Percentiles rank a stretch among this genome's conserved stretches.
Conservation (phyloP, 2,888 invertebrate species). For the Hirtodrosophila trivittata region DNA sequence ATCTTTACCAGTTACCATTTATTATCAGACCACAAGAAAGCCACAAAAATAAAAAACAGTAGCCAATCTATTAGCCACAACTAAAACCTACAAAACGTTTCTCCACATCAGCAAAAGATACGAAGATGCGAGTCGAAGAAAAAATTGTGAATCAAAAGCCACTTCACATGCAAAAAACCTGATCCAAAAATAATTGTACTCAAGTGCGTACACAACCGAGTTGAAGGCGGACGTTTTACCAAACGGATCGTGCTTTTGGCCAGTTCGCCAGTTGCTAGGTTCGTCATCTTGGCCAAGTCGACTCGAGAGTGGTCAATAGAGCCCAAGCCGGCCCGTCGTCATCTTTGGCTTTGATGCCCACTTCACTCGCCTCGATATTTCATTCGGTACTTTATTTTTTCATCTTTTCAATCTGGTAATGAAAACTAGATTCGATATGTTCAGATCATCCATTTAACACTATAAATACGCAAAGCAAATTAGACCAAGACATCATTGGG, state of each 20-base stretch:
- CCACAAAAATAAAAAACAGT: constrained; percentile 23
- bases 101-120: constrained; percentile 13
- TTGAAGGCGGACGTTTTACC: constrained; percentile 55
- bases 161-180: constrained; percentile 61
- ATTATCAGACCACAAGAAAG: constrained; percentile 2
- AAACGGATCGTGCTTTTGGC: constrained; percentile 1
- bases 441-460: constrained; percentile 31
- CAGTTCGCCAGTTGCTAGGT: neutral
- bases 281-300: constrained; percentile 9
- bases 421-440: constrained; percentile 49
- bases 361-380: constrained; percentile 50
- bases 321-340: constrained; percentile 37
- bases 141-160: constrained; percentile 18
- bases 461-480: constrained; percentile 74
- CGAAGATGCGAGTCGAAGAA: too few relatives aligned
- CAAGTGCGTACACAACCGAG: constrained; percentile 49
- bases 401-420: constrained; percentile 25
- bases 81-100: constrained; percentile 30
- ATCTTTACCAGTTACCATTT: too few relatives aligned
- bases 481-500: constrained; percentile 74
- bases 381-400: constrained; percentile 15
- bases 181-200: constrained; percentile 61
- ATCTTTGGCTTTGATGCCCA: constrained; percentile 54
- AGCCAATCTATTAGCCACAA: constrained; percentile 28
- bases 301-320: constrained; percentile 66